Evolutionary conservation across 2,113 vertebrate species (phyloP).

Genomic region (Hipposideros armiger): DNA sequence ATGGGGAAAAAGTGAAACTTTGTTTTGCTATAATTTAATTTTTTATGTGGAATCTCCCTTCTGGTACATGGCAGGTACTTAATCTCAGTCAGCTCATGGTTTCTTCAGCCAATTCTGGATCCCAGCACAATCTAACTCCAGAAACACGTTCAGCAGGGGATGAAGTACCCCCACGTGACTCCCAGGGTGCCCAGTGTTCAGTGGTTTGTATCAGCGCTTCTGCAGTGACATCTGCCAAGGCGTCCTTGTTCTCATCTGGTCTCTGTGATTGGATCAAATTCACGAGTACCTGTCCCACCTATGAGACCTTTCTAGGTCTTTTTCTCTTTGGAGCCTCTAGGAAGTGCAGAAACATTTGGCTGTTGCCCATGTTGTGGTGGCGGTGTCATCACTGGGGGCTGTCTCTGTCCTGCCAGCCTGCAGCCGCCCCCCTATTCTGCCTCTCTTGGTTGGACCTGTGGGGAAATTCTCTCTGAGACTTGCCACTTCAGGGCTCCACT

Average conservation of each 20-base stretch:
- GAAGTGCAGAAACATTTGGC: background rate
- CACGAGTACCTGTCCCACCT: background rate
- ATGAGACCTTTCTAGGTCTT: background rate
- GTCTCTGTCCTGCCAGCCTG: background rate
- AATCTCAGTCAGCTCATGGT: background rate
- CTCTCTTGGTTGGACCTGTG: background rate
- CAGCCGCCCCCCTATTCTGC: background rate
- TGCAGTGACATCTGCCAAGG: background rate
- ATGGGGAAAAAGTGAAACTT: background rate
- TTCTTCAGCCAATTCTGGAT: background rate
- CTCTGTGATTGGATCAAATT: background rate
- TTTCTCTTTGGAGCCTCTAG: background rate
- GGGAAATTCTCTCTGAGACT: background rate
- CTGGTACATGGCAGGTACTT: background rate
- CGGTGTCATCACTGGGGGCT: background rate
- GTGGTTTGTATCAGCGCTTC: background rate
- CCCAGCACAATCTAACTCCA: background rate
- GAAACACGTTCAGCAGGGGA: background rate
- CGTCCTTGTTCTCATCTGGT: background rate
- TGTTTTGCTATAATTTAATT: background rate
- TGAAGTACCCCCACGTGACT: background rate
- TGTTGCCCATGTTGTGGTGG: background rate
- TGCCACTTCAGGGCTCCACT: background rate
- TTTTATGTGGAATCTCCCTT: background rate
- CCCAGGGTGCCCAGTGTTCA: background rate